Base-by-base conservation (phyloP, 2,888 invertebrate species). In the Brachycybe producta region DNA sequence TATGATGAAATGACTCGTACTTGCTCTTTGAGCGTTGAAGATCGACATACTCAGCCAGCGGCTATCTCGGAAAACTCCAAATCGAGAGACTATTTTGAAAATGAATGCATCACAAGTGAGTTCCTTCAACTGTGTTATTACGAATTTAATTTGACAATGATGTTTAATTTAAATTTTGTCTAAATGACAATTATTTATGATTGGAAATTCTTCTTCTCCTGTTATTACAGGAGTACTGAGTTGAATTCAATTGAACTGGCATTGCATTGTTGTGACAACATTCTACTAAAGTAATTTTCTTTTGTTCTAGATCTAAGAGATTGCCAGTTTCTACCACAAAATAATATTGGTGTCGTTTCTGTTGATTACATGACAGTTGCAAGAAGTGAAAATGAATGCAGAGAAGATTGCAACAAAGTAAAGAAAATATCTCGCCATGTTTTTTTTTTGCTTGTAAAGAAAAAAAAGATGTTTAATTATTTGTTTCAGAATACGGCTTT, bases 31-130 rank as follows among this genome's bases (percentile, higher is more conserved):
- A 82, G 80, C 62, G 70, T 73, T 47, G 78, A 80, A 59, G 82
- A 84, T 63, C 76, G 84, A 61, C 78, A 81, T 61, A 76, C 79
- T 1, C 76, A 79, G 57, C 83, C 85, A 0, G 82, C 80, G 61
- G 78, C 83, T 2, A 88, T 82, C 66, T 72, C 83, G 5, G 39
- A 27, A 24, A 61, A 63, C 39, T 62, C 65, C 57, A 58, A 62
- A 54, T 61, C 66, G 53, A 63, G 70, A 24, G 73, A 73, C 58
- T 73, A 73, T 58, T 61, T 72, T 53, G 73, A 73, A 59, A 73
- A 73, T 60, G 73, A 73, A 60, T 73, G 73, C 57, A 69, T 71
- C n/a, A 66, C 67, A 55, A 65, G 71, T 70, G 57, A 62, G 61
- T 52, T 19, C 13, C 8, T 36, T 32, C 15, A 5, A 23, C 17